Conservation (phyloP, 1,140 invertebrate species). For the Pantala flavescens region DNA sequence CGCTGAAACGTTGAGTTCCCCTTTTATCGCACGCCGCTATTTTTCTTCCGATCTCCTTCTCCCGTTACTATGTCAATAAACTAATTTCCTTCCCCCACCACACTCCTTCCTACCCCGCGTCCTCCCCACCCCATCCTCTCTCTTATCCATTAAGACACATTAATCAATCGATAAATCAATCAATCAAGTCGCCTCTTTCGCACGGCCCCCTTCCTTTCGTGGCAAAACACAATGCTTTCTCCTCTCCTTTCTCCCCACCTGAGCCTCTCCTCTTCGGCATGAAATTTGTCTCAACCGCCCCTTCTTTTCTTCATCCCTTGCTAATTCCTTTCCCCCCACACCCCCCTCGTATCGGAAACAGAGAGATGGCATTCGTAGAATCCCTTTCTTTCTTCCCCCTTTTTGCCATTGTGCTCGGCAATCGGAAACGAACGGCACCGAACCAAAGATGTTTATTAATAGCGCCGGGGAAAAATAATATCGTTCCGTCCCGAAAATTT, state of each 20-base stretch:
- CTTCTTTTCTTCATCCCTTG: constrained; percentile 17
- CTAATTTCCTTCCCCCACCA: neutral
- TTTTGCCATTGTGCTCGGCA: neutral
- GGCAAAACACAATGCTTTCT: constrained; percentile 11
- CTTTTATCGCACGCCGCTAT: too few species aligned
- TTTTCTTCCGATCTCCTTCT: neutral
- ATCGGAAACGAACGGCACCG: constrained; percentile 25
- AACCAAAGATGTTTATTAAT: constrained; percentile 5
- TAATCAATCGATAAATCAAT: constrained; percentile 8
- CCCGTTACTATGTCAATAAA: neutral
- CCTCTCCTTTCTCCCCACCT: neutral
- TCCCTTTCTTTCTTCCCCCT: constrained; percentile 18
- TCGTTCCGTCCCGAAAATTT: too few species aligned
- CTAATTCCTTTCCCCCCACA: constrained; percentile 21
- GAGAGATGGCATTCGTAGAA: constrained; percentile 32
- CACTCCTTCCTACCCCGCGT: neutral
- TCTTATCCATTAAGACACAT: neutral
- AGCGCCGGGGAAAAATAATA: neutral
- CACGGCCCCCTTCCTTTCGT: neutral
- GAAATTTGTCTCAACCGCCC: constrained; percentile 14
- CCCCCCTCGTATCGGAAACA: neutral
- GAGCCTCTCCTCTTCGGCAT: constrained; percentile 11
- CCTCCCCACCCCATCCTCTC: neutral
- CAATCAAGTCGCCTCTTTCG: neutral
- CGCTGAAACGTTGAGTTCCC: too few species aligned